These are phyloP conservation scores for Nothocercus julius DNA, from an alignment of 2,113 vertebrate species.

Conservation along the genomic window DNA sequence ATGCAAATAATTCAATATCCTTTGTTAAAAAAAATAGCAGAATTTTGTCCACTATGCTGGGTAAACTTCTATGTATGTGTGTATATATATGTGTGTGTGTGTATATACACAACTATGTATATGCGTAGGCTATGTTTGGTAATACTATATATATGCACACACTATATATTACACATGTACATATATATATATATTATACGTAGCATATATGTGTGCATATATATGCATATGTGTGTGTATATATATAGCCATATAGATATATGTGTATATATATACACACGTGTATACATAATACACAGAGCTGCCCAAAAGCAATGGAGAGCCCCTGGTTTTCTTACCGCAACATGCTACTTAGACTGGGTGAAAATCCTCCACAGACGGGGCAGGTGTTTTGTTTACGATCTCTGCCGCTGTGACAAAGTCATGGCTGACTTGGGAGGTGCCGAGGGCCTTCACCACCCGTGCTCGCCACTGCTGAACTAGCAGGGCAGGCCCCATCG, in stretches of 20 bases:
- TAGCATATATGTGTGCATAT: too few relatives aligned
- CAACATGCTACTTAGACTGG: rapidly evolving
- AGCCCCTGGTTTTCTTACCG: background rate
- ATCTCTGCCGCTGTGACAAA: background rate
- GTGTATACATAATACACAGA: too few relatives aligned
- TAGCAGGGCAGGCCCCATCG: background rate
- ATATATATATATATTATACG: too few relatives aligned
- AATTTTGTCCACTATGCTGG: background rate
- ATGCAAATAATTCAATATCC: background rate
- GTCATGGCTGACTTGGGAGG: rapidly evolving
- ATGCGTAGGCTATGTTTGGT: too few relatives aligned
- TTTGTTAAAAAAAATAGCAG: background rate
- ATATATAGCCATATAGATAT: too few relatives aligned
- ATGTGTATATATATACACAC: too few relatives aligned
- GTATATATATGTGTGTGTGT: too few relatives aligned
- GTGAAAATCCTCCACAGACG: background rate
- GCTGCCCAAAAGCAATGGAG: background rate
- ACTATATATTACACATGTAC: too few relatives aligned
- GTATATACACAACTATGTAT: too few relatives aligned
- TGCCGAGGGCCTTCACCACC: rapidly evolving
- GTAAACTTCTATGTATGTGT: background rate
- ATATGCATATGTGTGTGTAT: too few relatives aligned
- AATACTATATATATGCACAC: too few relatives aligned
- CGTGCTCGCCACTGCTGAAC: rapidly evolving
- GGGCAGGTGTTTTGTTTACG: background rate